Evolutionary conservation across 2,888 invertebrate species (phyloP).

Genomic region (Erebia ligea): DNA sequence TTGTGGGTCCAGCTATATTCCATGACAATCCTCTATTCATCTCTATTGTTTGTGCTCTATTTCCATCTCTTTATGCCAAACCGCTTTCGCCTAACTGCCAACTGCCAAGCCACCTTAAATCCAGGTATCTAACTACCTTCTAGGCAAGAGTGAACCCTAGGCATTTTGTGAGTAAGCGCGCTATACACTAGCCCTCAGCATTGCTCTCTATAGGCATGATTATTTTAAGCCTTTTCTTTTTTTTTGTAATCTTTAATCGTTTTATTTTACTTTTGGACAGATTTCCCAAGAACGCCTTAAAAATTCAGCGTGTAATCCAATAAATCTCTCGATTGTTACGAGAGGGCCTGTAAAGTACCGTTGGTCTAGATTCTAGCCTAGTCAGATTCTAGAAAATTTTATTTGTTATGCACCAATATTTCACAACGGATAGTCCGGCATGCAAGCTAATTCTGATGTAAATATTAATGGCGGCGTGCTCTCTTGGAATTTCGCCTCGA

Average conservation of each 20-base stretch:
- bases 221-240: too few species aligned
- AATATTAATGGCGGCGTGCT: constrained; percentile 59
- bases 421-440: constrained; percentile 27
- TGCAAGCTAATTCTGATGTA: constrained; percentile 44
- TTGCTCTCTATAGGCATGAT: too few species aligned
- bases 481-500: constrained; percentile 54
- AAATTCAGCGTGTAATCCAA: neutral
- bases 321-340: neutral
- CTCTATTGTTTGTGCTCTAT: neutral
- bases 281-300: too few species aligned
- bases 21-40: neutral
- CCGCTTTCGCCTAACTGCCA: too few species aligned
- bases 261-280: too few species aligned
- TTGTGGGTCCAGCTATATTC: neutral
- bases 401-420: constrained; percentile 32
- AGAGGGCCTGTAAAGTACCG: neutral
- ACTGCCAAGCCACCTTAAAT: too few species aligned
- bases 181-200: too few species aligned
- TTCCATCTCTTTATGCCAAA: neutral
- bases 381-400: constrained; percentile 1
- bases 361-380: neutral
- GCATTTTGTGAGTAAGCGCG: too few species aligned
- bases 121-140: too few species aligned
- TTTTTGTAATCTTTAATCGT: too few species aligned
- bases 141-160: too few species aligned